Percentiles rank a stretch among this genome's conserved stretches.
Evolutionary conservation across 1,140 invertebrate genomes (phyloP).

Genomic region (Anastrepha ludens): DNA sequence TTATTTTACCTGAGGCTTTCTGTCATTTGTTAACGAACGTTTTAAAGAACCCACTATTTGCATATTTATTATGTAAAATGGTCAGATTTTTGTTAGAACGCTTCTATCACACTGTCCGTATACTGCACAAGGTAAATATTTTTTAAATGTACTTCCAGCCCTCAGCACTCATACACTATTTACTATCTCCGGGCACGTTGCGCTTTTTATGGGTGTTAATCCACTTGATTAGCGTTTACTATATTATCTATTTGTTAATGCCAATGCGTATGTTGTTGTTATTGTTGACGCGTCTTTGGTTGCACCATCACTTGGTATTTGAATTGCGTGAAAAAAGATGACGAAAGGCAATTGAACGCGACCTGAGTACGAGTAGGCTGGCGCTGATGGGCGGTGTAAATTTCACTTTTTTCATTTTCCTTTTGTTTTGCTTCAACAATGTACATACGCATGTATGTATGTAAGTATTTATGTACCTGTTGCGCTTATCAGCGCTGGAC

Average conservation of each 20-base stretch:
- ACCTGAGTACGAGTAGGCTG: neutral
- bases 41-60: too few relatives aligned
- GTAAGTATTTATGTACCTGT: neutral
- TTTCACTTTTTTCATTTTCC: conserved; percentile 17
- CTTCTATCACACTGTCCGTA: too few relatives aligned
- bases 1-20: too few relatives aligned
- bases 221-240: conserved; percentile 19
- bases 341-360: neutral
- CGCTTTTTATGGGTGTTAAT: conserved; percentile 17
- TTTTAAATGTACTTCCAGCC: too few relatives aligned
- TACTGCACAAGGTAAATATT: too few relatives aligned
- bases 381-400: conserved; percentile 30
- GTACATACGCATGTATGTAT: neutral
- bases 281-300: neutral
- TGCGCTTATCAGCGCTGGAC: conserved; percentile 8
- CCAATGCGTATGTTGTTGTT: neutral
- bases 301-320: neutral
- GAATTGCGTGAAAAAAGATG: neutral
- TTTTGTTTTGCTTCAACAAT: neutral
- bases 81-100: too few relatives aligned
- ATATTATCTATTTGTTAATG: neutral
- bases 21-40: too few relatives aligned
- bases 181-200: neutral
- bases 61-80: too few relatives aligned
- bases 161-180: neutral